Evolutionary conservation across 2,888 invertebrate species (phyloP).

Genomic region (Drosophila borborema): DNA sequence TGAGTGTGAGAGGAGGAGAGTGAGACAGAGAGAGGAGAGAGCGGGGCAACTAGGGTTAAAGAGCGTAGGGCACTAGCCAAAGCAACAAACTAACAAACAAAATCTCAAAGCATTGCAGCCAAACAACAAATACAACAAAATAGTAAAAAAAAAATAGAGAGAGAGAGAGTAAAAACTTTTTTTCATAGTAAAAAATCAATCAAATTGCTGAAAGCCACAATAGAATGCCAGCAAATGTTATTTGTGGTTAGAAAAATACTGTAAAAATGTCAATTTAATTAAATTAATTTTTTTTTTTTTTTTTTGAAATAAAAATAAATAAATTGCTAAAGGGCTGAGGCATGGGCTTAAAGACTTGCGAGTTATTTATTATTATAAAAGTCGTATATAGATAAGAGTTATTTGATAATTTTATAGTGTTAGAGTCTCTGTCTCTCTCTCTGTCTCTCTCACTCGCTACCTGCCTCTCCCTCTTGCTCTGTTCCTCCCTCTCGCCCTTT

Average conservation of each 20-base stretch:
- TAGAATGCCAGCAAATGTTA: slow-evolving; percentile 25
- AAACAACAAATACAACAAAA: slow-evolving; percentile 8
- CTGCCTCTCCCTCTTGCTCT: not conserved
- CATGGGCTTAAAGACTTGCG: not conserved
- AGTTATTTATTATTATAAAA: not conserved
- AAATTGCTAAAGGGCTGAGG: not conserved
- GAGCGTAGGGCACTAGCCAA: slow-evolving; percentile 6
- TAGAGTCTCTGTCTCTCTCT: no score
- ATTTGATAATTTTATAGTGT: not conserved
- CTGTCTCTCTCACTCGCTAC: not conserved
- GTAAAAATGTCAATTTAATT: slow-evolving; percentile 17
- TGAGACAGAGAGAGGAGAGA: not conserved
- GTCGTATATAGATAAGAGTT: not conserved
- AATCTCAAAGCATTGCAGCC: slow-evolving; percentile 47
- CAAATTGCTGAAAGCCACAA: slow-evolving; percentile 20
- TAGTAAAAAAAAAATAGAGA: slow-evolving; percentile 16
- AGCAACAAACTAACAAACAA: slow-evolving; percentile 48
- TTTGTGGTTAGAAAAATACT: slow-evolving; percentile 23
- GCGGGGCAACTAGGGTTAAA: not conserved
- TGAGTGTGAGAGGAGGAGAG: not conserved
- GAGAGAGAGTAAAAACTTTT: slow-evolving; percentile 7
- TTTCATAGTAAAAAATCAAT: slow-evolving; percentile 18
- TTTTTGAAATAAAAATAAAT: not conserved
- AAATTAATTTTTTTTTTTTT: slow-evolving; percentile 19
- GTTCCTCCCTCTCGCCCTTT: not conserved